phyloP scores from a whole-genome alignment of 2,888 invertebrate species.

The Cerastoderma edule region DNA sequence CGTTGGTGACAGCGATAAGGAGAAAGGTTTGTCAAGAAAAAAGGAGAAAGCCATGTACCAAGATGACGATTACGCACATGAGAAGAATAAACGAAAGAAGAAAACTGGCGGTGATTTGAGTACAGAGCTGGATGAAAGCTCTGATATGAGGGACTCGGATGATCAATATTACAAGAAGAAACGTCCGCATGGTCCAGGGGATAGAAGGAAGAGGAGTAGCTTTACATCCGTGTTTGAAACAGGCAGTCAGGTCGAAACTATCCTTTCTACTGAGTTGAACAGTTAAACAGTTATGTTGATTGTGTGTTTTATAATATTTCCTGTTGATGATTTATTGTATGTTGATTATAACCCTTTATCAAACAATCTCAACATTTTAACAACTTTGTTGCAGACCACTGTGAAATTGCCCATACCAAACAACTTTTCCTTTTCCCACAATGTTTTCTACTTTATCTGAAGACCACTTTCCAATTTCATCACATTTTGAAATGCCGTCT shows the following conservation, averaged over 20 bases:
- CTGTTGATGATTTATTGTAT: background rate
- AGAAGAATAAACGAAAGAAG: conserved; percentile 40
- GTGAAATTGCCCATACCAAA: too few species aligned
- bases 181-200: conserved; percentile 27
- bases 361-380: background rate
- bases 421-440: too few species aligned
- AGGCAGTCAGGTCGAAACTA: conserved; percentile 2
- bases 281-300: background rate
- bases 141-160: conserved; percentile 21
- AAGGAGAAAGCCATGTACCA: conserved; percentile 30
- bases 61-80: conserved; percentile 52
- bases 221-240: conserved; percentile 36
- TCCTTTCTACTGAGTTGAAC: background rate
- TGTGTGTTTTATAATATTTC: background rate
- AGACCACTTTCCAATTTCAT: too few species aligned
- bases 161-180: conserved; percentile 43
- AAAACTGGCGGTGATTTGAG: conserved; percentile 9
- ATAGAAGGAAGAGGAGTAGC: conserved; percentile 47
- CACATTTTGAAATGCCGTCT: too few species aligned
- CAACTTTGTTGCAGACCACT: background rate
- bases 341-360: background rate
- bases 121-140: conserved; percentile 14
- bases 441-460: too few species aligned
- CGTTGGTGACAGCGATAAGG: conserved; percentile 20
- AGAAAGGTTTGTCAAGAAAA: background rate